phyloP scores from a whole-genome alignment of 2,888 invertebrate species.

The Mechanitis mazaeus region DNA sequence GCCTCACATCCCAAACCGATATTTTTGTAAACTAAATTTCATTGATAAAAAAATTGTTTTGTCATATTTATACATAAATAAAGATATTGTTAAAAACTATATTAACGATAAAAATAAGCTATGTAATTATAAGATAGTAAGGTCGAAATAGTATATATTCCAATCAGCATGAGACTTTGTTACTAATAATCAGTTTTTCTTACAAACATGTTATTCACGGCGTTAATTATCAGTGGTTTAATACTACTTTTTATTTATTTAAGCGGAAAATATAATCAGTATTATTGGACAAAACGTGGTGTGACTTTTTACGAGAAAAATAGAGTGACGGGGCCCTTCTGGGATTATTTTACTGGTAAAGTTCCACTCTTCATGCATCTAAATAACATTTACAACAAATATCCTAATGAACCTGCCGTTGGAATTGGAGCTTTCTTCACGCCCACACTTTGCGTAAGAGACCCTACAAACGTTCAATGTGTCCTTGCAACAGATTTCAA shows the following conservation, averaged over 20 bases:
- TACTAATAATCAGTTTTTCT: no score
- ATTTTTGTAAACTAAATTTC: no score
- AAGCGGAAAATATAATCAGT: conserved; percentile 40
- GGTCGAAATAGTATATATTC: no score
- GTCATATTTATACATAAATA: no score
- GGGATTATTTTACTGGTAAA: conserved; percentile 38
- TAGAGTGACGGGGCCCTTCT: conserved; percentile 42
- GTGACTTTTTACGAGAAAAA: conserved; percentile 41
- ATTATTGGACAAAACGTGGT: conserved; percentile 51
- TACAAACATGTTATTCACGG: conserved; percentile 25
- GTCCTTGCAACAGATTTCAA: conserved; percentile 35
- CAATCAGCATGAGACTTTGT: no score
- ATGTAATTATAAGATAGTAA: no score
- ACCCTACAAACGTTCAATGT: conserved; percentile 37
- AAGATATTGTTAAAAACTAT: no score
- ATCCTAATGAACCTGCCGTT: conserved; percentile 44
- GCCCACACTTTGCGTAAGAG: conserved; percentile 34
- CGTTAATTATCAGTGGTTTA: conserved; percentile 32
- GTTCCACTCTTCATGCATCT: conserved; percentile 44
- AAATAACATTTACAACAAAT: conserved; percentile 41
- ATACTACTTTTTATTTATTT: conserved; percentile 32
- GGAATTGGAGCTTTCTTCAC: conserved; percentile 38
- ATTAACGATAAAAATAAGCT: no score
- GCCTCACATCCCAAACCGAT: no score
- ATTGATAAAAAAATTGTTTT: no score